These are phyloP conservation scores for Heliconius aoede DNA, from an alignment of 2,888 invertebrate genomes.

Conservation along the genomic window DNA sequence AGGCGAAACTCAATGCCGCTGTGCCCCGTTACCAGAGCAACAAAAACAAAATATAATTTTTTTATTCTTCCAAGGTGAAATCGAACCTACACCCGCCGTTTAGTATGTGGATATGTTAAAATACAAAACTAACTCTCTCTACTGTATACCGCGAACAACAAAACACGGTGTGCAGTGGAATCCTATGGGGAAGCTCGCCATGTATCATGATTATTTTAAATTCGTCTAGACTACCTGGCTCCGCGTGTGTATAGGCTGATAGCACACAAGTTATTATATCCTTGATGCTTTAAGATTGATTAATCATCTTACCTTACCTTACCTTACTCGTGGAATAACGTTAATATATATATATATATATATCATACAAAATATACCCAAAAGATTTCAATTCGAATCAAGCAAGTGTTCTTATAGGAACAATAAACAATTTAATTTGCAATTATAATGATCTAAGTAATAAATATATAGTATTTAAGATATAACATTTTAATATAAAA, in stretches of 20 bases:
- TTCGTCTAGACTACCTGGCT: conserved; percentile 43
- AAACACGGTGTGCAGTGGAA: not conserved
- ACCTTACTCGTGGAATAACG: no score
- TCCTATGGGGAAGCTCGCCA: conserved; percentile 18
- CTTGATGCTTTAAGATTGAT: not conserved
- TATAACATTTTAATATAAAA: not conserved
- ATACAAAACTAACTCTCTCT: not conserved
- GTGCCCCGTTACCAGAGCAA: no score
- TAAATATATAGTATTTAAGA: no score
- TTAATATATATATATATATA: no score
- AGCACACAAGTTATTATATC: not conserved
- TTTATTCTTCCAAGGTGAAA: no score
- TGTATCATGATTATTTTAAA: conserved; percentile 39
- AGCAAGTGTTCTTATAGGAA: no score
- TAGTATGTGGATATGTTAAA: not conserved
- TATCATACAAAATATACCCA: no score
- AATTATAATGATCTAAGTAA: not conserved
- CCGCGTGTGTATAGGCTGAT: conserved; percentile 1
- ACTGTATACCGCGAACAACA: conserved; percentile 1
- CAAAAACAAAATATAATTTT: no score
- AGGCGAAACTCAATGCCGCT: no score
- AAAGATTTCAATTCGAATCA: no score
- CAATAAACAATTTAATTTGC: no score
- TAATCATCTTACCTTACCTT: not conserved
- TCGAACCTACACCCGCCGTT: not conserved